A percentile compares a stretch with the other conserved stretches of the same genome.
Conservation (phyloP, 2,888 invertebrate genomes). For the Meghimatium bilineatum region DNA sequence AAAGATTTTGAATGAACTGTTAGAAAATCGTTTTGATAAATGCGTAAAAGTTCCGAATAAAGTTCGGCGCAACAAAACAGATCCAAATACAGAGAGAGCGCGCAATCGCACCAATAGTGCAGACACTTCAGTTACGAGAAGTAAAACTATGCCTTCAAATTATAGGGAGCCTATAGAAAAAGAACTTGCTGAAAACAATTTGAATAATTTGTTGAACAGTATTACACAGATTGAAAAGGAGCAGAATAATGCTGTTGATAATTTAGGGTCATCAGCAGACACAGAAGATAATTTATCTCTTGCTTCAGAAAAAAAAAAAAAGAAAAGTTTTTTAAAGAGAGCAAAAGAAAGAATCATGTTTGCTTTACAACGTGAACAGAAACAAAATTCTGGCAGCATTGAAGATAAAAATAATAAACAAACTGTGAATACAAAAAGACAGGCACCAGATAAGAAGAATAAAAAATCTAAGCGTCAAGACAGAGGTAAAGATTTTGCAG, state of each 20-base stretch:
- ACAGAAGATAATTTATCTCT: constrained; percentile 41
- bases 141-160: constrained; percentile 46
- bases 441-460: constrained; percentile 32
- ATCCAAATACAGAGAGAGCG: constrained; percentile 12
- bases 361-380: constrained; percentile 55
- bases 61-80: constrained; percentile 35
- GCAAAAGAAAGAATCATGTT: constrained; percentile 60
- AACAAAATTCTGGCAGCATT: constrained; percentile 24
- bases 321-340: constrained; percentile 65
- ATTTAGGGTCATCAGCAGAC: constrained; percentile 46
- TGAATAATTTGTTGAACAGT: background rate
- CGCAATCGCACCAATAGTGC: background rate
- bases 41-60: background rate
- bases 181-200: constrained; percentile 20
- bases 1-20: constrained; percentile 64
- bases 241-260: background rate
- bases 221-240: background rate
- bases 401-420: constrained; percentile 43
- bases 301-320: constrained; percentile 55
- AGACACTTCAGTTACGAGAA: constrained; percentile 24
- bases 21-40: constrained; percentile 56
- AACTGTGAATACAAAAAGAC: constrained; percentile 8
- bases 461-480: background rate
- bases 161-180: constrained; percentile 2
- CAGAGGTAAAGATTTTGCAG: constrained; percentile 1